Evolutionary conservation across 2,797 vertebrate species (phyloP).

Genomic region (Lacerta agilis): DNA sequence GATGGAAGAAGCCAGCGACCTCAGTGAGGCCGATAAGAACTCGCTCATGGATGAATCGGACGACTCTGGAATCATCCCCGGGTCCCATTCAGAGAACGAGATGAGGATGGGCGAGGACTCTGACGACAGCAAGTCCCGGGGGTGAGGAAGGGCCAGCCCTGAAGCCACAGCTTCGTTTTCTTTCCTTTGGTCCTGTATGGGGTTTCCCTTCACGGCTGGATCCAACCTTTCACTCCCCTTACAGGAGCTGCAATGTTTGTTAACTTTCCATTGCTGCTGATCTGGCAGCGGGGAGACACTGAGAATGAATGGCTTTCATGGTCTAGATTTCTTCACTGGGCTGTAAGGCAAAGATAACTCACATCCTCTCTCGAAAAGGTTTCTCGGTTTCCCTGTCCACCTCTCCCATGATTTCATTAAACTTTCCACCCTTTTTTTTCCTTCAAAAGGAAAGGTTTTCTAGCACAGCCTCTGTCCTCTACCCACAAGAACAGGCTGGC

Average conservation of each 20-base stretch:
- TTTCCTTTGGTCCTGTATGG: no score
- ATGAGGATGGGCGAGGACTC: slow-evolving; percentile 77
- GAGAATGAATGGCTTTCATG: neutral
- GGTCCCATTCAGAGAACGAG: slow-evolving; percentile 83
- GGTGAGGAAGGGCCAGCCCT: slow-evolving; percentile 65
- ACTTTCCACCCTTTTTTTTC: neutral
- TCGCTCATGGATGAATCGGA: slow-evolving; percentile 86
- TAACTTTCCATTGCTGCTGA: neutral
- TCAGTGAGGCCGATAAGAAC: slow-evolving; percentile 83
- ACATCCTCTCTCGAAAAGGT: no score
- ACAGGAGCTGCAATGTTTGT: neutral
- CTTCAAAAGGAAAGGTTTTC: no score
- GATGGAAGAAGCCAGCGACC: slow-evolving; percentile 88
- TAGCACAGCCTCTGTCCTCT: no score
- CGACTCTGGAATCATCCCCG: slow-evolving; percentile 83
- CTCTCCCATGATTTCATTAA: neutral
- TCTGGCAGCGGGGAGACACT: neutral
- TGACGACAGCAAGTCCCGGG: slow-evolving; percentile 84
- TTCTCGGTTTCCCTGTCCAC: neutral
- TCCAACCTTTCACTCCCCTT: neutral
- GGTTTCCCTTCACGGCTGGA: neutral
- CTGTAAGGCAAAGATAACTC: neutral
- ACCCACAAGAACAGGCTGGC: no score
- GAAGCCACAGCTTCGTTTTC: neutral
- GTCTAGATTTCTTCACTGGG: neutral